Evolutionary conservation across 1,140 invertebrate species (phyloP).

Genomic region (Caerostris extrusa): DNA sequence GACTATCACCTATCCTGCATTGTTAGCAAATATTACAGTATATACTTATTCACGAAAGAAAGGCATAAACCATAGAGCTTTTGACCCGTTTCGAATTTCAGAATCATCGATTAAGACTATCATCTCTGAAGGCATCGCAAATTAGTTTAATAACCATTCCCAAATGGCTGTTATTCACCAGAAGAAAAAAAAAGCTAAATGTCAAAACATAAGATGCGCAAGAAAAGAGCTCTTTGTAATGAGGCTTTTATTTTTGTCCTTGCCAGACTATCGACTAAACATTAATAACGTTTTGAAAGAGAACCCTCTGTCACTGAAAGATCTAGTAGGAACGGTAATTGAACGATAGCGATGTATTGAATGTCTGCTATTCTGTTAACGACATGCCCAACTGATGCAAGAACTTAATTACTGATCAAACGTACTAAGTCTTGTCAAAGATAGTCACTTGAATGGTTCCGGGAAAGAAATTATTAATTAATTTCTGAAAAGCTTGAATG

Average conservation of each 20-base stretch:
- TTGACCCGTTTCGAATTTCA: not conserved
- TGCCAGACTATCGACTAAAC: conserved; percentile 59
- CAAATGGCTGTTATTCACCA: conserved; percentile 1
- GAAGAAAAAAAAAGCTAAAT: not conserved
- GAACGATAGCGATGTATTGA: conserved; percentile 67
- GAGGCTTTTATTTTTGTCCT: conserved; percentile 55
- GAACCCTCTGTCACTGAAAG: conserved; percentile 24
- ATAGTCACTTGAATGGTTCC: conserved; percentile 38
- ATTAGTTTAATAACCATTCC: conserved; percentile 36
- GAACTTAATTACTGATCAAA: conserved; percentile 72
- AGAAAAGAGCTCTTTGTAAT: conserved; percentile 49
- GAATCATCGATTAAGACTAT: not conserved
- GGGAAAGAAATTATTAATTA: conserved; percentile 65
- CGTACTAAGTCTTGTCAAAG: conserved; percentile 24
- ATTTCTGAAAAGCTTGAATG: conserved; percentile 43
- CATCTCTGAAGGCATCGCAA: conserved; percentile 1
- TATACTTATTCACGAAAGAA: too few relatives aligned
- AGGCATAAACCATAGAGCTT: too few relatives aligned
- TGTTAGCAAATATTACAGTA: too few relatives aligned
- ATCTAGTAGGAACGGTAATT: conserved; percentile 57
- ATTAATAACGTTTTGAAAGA: conserved; percentile 62
- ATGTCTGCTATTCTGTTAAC: conserved; percentile 65
- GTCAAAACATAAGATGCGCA: conserved; percentile 16
- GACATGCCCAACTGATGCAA: conserved; percentile 45
- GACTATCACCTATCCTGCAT: conserved; percentile 38